Base-by-base conservation (phyloP, 2,888 invertebrate genomes). In the Cephus spinipes region DNA sequence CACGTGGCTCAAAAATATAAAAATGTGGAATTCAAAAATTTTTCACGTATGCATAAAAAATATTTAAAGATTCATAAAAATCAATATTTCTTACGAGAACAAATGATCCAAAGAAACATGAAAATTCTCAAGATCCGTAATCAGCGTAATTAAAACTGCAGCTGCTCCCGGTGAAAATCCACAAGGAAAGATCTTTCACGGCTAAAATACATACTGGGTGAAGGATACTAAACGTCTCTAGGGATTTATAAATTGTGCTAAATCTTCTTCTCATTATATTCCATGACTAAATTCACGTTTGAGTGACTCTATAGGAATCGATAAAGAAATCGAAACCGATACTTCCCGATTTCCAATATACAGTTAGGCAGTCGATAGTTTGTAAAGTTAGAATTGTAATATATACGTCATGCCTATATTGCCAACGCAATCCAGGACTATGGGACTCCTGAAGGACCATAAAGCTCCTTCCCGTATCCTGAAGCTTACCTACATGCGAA, bases 381-480 rank as follows among this genome's bases (percentile, higher is more conserved):
- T 23, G 9, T 1, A 55, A 55, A 55, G 40, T 12, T 15, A 12
- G 12, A 40, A 40, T 40, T 40, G 40, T 40, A 34, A 34, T 11
- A 1, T 34, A 34, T 34, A 34, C 34, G 9, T 34, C 34, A 34
- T 34, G 34, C 6, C 4, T 40, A 40, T 15, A 15, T 15, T 40
- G 40, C 4, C 15, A 40, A 4, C 4, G 15, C 40, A 40, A 4
- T 40, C 40, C 15, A 15, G 15, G 15, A 15, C 40, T 15, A 40
- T 40, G 73, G 30, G 71, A 80, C 79, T 81, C 81, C 78, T 82
- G 75, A 69, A 79, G 81, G 81, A 83, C 80, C 80, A 77, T 80
- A 79, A 79, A 77, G 76, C 75, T 76, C 76, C 74, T 76, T 76
- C 34, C 55, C 15, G 73, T 76, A 73, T 69, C 73, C 34, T 68